These are phyloP conservation scores for Lutjanus campechanus DNA, from an alignment of 2,797 vertebrate species.

Conservation along the genomic window DNA sequence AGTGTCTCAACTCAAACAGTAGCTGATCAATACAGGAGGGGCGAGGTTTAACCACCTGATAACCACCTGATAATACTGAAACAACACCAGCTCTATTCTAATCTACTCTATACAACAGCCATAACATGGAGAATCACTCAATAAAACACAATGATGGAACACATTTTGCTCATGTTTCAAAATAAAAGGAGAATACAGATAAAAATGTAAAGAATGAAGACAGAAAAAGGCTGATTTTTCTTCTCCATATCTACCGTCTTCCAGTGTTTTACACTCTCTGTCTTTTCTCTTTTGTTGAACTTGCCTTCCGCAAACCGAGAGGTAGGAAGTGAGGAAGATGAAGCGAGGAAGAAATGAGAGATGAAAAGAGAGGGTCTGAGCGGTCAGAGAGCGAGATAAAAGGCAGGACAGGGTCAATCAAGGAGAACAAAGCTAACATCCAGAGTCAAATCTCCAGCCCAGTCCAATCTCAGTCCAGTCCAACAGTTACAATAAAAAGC, in stretches of 20 bases:
- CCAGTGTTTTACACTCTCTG: too few relatives aligned
- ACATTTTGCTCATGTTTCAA: background rate
- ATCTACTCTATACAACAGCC: background rate
- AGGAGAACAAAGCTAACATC: background rate
- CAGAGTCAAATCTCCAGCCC: too few relatives aligned
- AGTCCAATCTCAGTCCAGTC: too few relatives aligned
- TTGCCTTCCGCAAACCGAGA: background rate
- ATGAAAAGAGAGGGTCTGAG: background rate
- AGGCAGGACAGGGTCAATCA: background rate
- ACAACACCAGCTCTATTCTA: background rate
- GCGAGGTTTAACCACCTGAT: conserved; percentile 22
- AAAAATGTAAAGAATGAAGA: background rate
- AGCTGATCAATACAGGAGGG: conserved; percentile 65
- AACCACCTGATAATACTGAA: conserved; percentile 27
- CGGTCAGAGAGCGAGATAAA: background rate
- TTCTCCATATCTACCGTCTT: too few relatives aligned
- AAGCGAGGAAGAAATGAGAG: background rate
- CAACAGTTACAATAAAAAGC: background rate
- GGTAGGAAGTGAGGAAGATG: background rate
- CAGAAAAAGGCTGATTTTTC: background rate
- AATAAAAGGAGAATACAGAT: conserved; percentile 1
- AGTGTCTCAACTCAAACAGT: conserved; percentile 62
- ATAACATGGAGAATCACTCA: background rate
- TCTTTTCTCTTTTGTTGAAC: too few relatives aligned
- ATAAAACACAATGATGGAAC: background rate